Conservation (phyloP, 2,797 vertebrate genomes). For the Astyanax mexicanus region DNA sequence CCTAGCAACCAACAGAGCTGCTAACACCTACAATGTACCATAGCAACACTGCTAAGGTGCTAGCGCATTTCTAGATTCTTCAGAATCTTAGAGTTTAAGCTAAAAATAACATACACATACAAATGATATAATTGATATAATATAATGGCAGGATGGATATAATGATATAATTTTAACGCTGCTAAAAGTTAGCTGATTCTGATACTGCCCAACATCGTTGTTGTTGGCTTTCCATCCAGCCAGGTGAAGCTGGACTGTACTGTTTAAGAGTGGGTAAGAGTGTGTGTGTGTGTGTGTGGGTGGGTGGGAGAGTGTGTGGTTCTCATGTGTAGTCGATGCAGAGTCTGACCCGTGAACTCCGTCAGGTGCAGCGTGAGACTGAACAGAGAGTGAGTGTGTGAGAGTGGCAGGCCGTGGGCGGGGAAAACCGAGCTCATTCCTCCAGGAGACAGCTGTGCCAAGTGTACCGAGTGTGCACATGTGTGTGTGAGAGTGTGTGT, state of each 20-base stretch:
- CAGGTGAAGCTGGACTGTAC: slow-evolving; percentile 44
- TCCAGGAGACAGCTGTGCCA: slow-evolving; percentile 76
- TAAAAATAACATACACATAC: no score
- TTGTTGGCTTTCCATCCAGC: background rate
- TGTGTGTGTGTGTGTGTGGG: slow-evolving; percentile 38
- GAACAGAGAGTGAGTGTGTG: slow-evolving; percentile 75
- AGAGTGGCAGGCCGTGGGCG: slow-evolving; percentile 67
- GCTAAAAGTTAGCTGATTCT: no score
- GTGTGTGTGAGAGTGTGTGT: slow-evolving; percentile 53
- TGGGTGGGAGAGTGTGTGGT: slow-evolving; percentile 34
- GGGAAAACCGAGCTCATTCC: slow-evolving; percentile 75
- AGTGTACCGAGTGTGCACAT: slow-evolving; percentile 49
- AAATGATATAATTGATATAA: no score
- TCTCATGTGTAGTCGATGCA: slow-evolving; percentile 64
- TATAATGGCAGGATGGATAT: no score
- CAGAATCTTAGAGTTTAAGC: no score
- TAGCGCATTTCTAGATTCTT: no score
- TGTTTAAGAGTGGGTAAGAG: slow-evolving; percentile 44
- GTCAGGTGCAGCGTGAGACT: slow-evolving; percentile 77
- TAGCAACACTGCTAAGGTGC: no score
- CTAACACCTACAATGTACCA: no score
- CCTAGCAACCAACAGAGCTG: no score
- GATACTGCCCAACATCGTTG: no score
- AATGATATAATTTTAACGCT: no score
- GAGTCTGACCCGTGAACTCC: slow-evolving; percentile 76